Conservation (phyloP, 1,140 invertebrate species). For the Choristoneura fumiferana region DNA sequence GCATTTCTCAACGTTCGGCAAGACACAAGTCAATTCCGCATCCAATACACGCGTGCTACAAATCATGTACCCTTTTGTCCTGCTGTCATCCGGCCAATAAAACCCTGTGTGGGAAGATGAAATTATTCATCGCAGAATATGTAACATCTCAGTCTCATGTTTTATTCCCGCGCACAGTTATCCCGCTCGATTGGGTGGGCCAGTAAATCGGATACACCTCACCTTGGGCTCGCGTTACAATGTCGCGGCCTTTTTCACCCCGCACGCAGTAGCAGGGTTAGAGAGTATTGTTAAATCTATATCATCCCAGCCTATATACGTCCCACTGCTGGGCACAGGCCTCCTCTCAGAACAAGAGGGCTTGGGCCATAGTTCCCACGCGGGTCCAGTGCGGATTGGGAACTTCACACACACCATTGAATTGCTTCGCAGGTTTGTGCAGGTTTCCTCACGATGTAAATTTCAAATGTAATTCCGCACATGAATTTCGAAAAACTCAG, state of each 20-base stretch:
- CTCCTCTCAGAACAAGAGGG: too few species aligned
- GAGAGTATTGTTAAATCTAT: neutral
- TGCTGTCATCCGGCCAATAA: conserved; percentile 2
- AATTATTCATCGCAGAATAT: conserved; percentile 17
- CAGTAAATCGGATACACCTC: conserved; percentile 21
- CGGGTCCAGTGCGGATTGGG: too few species aligned
- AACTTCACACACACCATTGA: too few species aligned
- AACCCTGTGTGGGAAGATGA: neutral
- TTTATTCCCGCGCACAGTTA: conserved; percentile 23
- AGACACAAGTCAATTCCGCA: neutral
- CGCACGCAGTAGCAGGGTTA: neutral
- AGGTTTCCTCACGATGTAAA: too few species aligned
- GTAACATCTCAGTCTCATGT: conserved; percentile 21
- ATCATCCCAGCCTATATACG: too few species aligned
- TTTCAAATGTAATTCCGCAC: too few species aligned
- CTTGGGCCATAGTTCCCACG: too few species aligned
- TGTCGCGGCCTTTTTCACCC: neutral
- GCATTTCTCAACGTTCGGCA: neutral
- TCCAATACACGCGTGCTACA: neutral
- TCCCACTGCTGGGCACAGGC: too few species aligned
- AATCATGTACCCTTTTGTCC: neutral
- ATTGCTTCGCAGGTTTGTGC: too few species aligned
- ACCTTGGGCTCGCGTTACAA: conserved; percentile 1
- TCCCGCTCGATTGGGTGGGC: conserved; percentile 14
- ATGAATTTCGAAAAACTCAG: too few species aligned